These are phyloP conservation scores for Neodontobutis hainanensis DNA, from an alignment of 2,113 vertebrate species.

Conservation along the genomic window DNA sequence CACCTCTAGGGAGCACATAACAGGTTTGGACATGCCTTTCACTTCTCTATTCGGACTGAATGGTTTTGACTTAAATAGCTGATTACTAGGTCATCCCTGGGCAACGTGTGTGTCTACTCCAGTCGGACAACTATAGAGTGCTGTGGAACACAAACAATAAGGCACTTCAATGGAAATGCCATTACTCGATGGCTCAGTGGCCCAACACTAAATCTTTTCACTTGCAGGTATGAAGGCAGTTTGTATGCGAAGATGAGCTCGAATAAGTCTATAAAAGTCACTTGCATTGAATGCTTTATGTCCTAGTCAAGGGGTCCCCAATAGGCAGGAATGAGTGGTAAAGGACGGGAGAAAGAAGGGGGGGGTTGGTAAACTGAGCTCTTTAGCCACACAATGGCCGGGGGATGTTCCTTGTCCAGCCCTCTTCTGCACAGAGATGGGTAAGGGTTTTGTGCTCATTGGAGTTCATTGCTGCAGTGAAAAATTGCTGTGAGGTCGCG, in stretches of 20 bases:
- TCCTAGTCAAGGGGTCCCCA: slow-evolving; percentile 85
- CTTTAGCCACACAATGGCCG: slow-evolving; percentile 73
- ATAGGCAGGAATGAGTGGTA: slow-evolving; percentile 85
- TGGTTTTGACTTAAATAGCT: slow-evolving; percentile 93
- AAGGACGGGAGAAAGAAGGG: slow-evolving; percentile 88
- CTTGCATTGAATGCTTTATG: slow-evolving; percentile 94
- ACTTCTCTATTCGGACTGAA: slow-evolving; percentile 87
- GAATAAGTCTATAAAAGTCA: slow-evolving; percentile 99
- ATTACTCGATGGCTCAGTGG: slow-evolving; percentile 78
- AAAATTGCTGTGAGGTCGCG: slow-evolving; percentile 96
- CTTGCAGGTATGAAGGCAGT: slow-evolving; percentile 88
- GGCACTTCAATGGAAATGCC: slow-evolving; percentile 78
- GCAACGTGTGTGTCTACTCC: slow-evolving; percentile 78
- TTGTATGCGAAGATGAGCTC: slow-evolving; percentile 97
- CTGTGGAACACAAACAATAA: slow-evolving; percentile 72
- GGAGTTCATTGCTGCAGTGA: slow-evolving; percentile 94
- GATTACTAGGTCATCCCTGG: slow-evolving; percentile 95
- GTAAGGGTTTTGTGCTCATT: slow-evolving; percentile 58
- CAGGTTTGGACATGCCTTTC: slow-evolving; percentile 92
- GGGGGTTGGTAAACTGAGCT: slow-evolving; percentile 72
- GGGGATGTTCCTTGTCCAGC: slow-evolving; percentile 77
- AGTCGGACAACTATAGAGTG: slow-evolving; percentile 60
- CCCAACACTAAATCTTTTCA: slow-evolving; percentile 87
- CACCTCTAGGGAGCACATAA: slow-evolving; percentile 89
- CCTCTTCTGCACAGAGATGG: slow-evolving; percentile 76